Conservation (phyloP, 2,888 invertebrate species). For the Sipunculus nudus region DNA sequence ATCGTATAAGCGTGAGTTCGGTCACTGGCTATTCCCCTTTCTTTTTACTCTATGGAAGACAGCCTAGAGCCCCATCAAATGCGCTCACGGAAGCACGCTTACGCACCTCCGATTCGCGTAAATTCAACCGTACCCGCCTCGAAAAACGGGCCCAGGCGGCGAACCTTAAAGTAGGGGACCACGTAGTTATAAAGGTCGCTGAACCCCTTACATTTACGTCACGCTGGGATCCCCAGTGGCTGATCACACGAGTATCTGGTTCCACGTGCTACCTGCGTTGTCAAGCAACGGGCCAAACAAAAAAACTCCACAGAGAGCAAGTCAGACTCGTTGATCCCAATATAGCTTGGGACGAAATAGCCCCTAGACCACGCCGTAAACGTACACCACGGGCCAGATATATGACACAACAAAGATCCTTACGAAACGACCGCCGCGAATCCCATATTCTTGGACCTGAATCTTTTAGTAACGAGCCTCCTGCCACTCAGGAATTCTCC, state of each 20-base stretch:
- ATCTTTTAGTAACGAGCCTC: too few relatives aligned
- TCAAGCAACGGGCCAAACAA: conserved; percentile 4
- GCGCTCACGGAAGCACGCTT: conserved; percentile 1
- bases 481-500: too few relatives aligned
- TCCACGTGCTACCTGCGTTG: not conserved
- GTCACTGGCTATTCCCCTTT: conserved; percentile 8
- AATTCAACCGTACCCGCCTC: conserved; percentile 2
- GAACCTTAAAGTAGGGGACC: not conserved
- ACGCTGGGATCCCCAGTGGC: conserved; percentile 15
- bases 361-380: conserved; percentile 1
- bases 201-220: conserved; percentile 5
- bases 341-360: conserved; percentile 8
- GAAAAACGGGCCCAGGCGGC: not conserved
- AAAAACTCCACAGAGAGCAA: conserved; percentile 3
- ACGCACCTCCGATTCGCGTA: not conserved
- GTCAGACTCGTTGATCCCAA: conserved; percentile 10
- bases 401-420: too few relatives aligned
- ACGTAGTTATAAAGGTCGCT: conserved; percentile 1
- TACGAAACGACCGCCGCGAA: too few relatives aligned
- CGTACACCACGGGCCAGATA: not conserved
- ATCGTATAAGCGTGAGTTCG: conserved; percentile 3
- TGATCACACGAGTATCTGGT: conserved; percentile 3
- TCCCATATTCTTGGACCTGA: too few relatives aligned
- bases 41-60: conserved; percentile 11
- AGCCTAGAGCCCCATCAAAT: not conserved